phyloP scores from a whole-genome alignment of 2,797 vertebrate species.

The Gorsachius magnificus region DNA sequence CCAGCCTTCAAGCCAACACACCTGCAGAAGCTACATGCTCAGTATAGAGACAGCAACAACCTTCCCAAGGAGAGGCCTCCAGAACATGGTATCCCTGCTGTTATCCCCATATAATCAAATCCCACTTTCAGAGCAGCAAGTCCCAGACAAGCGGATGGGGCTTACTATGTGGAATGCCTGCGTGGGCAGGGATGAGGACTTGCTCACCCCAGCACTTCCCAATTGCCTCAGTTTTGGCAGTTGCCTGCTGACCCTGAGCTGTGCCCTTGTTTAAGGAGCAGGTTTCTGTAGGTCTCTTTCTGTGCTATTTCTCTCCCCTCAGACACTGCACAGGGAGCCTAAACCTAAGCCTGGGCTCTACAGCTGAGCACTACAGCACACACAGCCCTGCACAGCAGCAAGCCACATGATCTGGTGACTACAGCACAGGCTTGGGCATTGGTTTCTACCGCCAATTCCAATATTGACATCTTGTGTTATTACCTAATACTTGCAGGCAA shows the following conservation, averaged over 20 bases:
- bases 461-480: slow-evolving; percentile 51
- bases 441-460: neutral
- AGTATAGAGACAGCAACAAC: neutral
- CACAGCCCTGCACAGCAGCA: neutral
- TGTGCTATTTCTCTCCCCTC: neutral
- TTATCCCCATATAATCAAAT: neutral
- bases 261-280: neutral
- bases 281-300: neutral
- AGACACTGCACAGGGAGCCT: neutral
- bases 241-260: neutral
- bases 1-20: neutral
- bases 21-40: neutral
- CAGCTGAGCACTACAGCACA: neutral
- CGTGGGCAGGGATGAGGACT: neutral
- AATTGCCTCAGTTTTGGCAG: neutral
- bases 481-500: slow-evolving; percentile 12
- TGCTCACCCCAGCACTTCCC: neutral
- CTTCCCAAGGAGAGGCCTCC: neutral
- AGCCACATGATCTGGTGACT: neutral
- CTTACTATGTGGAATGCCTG: neutral
- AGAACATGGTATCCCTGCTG: neutral
- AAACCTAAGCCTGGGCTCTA: neutral
- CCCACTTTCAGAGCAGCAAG: neutral
- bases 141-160: neutral
- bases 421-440: neutral